Conservation (phyloP, 2,888 invertebrate genomes). For the Thelaira solivaga region DNA sequence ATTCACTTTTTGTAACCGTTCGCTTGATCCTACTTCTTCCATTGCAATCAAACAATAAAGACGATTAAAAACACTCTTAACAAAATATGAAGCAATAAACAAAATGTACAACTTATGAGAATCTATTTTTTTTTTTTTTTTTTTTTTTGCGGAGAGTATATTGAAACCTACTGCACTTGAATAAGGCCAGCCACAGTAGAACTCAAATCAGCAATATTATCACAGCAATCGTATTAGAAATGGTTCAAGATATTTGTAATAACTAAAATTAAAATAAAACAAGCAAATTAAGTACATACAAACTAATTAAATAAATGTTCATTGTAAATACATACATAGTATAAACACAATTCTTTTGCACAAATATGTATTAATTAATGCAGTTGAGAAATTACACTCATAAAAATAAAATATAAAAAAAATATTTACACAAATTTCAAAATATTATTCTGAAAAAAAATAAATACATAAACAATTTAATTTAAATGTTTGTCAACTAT, state of each 20-base stretch:
- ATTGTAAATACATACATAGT: too few species aligned
- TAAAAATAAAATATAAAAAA: not conserved
- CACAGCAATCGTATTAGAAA: slow-evolving; percentile 5
- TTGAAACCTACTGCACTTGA: too few species aligned
- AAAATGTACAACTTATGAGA: not conserved
- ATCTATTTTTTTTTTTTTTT: not conserved
- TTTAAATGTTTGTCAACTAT: too few species aligned
- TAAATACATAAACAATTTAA: too few species aligned
- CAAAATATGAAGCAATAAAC: not conserved
- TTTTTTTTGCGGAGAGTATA: slow-evolving; percentile 18
- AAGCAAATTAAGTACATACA: not conserved
- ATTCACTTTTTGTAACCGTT: slow-evolving; percentile 27
- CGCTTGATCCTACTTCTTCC: slow-evolving; percentile 7
- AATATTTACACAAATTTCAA: not conserved
- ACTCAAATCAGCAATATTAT: not conserved
- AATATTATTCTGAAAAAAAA: too few species aligned
- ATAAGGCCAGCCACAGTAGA: not conserved
- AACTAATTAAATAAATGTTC: not conserved
- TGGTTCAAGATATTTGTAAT: not conserved
- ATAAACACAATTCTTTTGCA: not conserved
- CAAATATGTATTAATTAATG: not conserved
- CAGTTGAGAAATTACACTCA: not conserved
- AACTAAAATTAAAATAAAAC: not conserved
- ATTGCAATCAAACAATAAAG: slow-evolving; percentile 4
- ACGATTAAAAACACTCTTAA: not conserved